Evolutionary conservation across 2,113 vertebrate genomes (phyloP), one percentile per base, ranked within the genome.

Genomic region (Hippocampus barbouri): DNA sequence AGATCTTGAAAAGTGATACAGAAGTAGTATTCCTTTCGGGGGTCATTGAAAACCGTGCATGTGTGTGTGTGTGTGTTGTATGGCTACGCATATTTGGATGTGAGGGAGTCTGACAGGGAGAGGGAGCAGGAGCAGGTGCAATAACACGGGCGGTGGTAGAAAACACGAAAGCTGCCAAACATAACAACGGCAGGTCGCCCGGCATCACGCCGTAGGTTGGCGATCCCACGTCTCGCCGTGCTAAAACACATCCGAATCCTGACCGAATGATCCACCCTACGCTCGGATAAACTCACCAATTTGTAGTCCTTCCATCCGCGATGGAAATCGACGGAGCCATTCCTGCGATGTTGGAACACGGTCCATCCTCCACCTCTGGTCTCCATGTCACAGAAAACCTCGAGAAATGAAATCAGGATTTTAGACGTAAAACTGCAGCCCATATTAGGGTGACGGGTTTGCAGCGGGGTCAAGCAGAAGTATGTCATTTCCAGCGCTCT

Each of bases 351-450:
- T 80, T 94, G 94, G 75, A 95, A 83, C 57, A 94, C 87, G 0
- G 93, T 95, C 94, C 94, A 95, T 1, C 94, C 94, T 0, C 94
- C 94, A 2, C 93, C 93, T 51, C 79, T 85, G 16, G 91, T 94
- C 82, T 91, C 87, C 94, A 94, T 95, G 53, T 95, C 92, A 75
- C 94, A 94, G 72, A 93, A 89, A 34, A 91, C 93, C 94, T 95
- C 80, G 6, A 59, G 6, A 76, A 60, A 68, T 7, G 43, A 60
- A 68, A 1, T 45, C 1, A 45, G 12, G 23, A 12, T 30, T 30
- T 12, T 20, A 11, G 27, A 1, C 30, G 9, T 23, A 25, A 41
- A 54, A 57, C 23, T 25, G 23, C 56, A 57, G n/a, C 23, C 9
- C 9, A 45, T 10, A 14, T 45, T 14, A 34, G 5, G 34, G 34